phyloP scores from a whole-genome alignment of 2,888 invertebrate species.

The Liopterus haemorrhoidalis region DNA sequence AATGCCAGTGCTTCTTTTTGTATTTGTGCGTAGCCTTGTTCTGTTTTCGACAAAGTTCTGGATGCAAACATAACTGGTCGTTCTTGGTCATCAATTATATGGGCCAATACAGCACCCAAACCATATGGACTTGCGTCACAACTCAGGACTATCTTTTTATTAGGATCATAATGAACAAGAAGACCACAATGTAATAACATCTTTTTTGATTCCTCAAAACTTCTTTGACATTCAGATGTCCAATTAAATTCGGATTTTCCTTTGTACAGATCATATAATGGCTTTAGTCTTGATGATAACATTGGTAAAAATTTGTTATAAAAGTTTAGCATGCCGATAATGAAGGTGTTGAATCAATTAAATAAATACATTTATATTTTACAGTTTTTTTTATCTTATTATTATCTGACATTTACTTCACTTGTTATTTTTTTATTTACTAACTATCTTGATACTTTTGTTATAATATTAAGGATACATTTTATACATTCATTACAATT shows the following conservation, averaged over 20 bases:
- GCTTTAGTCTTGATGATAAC: conserved; percentile 21
- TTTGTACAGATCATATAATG: conserved; percentile 23
- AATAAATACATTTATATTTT: conserved; percentile 33
- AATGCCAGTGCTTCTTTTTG: conserved; percentile 38
- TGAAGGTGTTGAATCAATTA: conserved; percentile 10
- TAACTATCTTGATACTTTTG: too few relatives aligned
- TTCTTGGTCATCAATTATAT: conserved; percentile 31
- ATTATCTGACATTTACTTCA: too few relatives aligned
- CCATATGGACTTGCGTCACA: conserved; percentile 32
- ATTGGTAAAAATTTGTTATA: conserved; percentile 24
- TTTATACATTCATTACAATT: too few relatives aligned
- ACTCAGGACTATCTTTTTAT: conserved; percentile 29
- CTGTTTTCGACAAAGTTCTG: conserved; percentile 31
- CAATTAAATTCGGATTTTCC: conserved; percentile 26
- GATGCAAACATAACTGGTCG: conserved; percentile 36
- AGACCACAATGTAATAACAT: conserved; percentile 21
- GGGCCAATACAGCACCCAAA: conserved; percentile 33
- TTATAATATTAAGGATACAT: too few relatives aligned
- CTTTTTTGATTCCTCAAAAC: conserved; percentile 22
- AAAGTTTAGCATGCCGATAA: conserved; percentile 24
- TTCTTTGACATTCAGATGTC: conserved; percentile 17
- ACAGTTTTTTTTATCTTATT: too few relatives aligned
- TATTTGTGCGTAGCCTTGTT: conserved; percentile 36
- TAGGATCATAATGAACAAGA: conserved; percentile 27
- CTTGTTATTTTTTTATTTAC: too few relatives aligned